Conservation (phyloP, 2,888 invertebrate genomes). For the Caenorhabditis wallacei region DNA sequence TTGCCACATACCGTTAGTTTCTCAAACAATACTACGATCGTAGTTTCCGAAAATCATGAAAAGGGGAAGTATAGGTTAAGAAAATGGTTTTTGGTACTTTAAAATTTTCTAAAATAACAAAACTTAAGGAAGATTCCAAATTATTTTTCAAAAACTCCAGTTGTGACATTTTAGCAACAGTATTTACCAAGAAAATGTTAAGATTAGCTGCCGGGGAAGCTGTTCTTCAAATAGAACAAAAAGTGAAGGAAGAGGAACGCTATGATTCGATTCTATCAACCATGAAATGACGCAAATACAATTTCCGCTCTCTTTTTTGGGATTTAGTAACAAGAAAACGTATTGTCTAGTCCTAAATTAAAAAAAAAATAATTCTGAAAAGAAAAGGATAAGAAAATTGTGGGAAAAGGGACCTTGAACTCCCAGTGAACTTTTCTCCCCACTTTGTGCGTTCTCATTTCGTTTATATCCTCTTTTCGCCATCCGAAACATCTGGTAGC, state of each 20-base stretch:
- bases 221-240: conserved; percentile 38
- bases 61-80: not conserved
- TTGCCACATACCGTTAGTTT: conserved; percentile 38
- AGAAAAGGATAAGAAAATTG: not conserved
- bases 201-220: conserved; percentile 36
- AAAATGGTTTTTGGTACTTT: too few relatives aligned
- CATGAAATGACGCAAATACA: conserved; percentile 17
- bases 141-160: not conserved
- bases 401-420: not conserved
- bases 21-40: conserved; percentile 24
- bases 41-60: too few relatives aligned
- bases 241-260: conserved; percentile 26
- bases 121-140: too few relatives aligned
- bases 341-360: not conserved
- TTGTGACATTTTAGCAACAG: conserved; percentile 45
- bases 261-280: conserved; percentile 10
- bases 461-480: conserved; percentile 35
- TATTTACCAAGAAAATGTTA: conserved; percentile 57
- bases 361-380: not conserved
- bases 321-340: not conserved
- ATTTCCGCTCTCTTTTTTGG: not conserved
- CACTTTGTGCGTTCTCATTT: conserved; percentile 29
- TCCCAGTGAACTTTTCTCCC: not conserved
- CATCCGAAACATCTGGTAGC: conserved; percentile 50
- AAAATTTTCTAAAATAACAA: too few relatives aligned